These are phyloP conservation scores for Siniperca undulata DNA, from an alignment of 2,797 vertebrate genomes.

Conservation along the genomic window DNA sequence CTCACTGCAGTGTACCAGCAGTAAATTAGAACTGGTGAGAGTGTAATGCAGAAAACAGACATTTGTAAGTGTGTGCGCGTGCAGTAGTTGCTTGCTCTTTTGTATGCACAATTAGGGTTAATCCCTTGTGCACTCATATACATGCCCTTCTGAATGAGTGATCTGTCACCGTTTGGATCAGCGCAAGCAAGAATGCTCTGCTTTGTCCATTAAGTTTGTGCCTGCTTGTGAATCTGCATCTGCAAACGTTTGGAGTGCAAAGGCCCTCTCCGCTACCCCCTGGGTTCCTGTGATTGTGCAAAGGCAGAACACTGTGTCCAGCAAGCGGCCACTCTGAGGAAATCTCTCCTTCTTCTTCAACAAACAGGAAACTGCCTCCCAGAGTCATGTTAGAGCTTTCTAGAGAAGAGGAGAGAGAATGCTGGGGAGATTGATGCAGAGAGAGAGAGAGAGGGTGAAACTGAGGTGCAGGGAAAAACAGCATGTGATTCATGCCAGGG, in stretches of 20 bases:
- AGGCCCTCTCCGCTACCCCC: slow-evolving; percentile 77
- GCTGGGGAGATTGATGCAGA: slow-evolving; percentile 44
- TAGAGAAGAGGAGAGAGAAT: slow-evolving; percentile 61
- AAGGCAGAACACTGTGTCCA: slow-evolving; percentile 84
- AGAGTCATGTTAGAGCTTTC: slow-evolving; percentile 72
- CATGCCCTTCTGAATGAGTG: slow-evolving; percentile 31
- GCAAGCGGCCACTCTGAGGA: slow-evolving; percentile 81
- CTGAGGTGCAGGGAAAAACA: slow-evolving; percentile 44
- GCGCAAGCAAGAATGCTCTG: slow-evolving; percentile 21
- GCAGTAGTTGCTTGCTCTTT: slow-evolving; percentile 9
- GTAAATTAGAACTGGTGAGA: slow-evolving; percentile 74
- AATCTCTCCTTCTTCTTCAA: slow-evolving; percentile 82
- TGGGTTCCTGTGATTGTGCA: slow-evolving; percentile 88
- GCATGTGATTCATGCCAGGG: slow-evolving; percentile 40
- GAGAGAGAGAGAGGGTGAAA: slow-evolving; percentile 30
- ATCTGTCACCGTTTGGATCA: slow-evolving; percentile 42
- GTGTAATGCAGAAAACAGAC: slow-evolving; percentile 84
- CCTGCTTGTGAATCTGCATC: slow-evolving; percentile 27
- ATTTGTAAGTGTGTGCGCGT: slow-evolving; percentile 10
- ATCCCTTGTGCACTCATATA: slow-evolving; percentile 10
- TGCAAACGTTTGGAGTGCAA: slow-evolving; percentile 53
- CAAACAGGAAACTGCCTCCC: slow-evolving; percentile 86
- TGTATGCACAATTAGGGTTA: slow-evolving; percentile 30
- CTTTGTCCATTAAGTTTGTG: slow-evolving; percentile 37
- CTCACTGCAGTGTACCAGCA: slow-evolving; percentile 65